Base-by-base conservation (phyloP, 2,797 vertebrate genomes). In the Oreortyx pictus region DNA sequence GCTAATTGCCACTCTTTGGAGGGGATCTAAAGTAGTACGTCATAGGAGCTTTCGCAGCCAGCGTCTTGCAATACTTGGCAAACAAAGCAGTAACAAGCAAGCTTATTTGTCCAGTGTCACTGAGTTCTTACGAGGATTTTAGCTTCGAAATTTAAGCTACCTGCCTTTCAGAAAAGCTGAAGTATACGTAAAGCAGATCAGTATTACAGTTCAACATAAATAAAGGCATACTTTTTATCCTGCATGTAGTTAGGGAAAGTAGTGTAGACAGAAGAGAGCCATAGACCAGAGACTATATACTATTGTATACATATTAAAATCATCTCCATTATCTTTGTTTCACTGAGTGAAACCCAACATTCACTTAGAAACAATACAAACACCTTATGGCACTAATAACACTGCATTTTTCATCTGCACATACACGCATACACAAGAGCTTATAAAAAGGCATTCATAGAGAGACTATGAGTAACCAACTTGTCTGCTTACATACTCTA, bases 391-490 rank as follows among this genome's bases (percentile, higher is more conserved):
- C 16, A 31, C 44, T 52, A 65, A 62, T 1, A 1, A 50, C 41
- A 71, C 39, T 14, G 35, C 18, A 35, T 81, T 91, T 75, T 60
- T 60, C 62, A 66, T 62, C 54, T 33, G 65, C 16, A 33, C 8
- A 71, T 3, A 27, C 12, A 59, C 14, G n/a, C 7, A 71, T 3
- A 25, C 12, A 59, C 10, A 65, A 79, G 8, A 78, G 39, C 14
- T 50, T 56, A 62, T 76, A 70, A 84, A 91, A 82, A 86, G 75
- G 35, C 77, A 43, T 62, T 89, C 74, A 52, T 6, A 64, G 9
- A 71, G 60, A 77, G 73, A 77, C 24, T n/a, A 2, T 8, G 27
- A 31, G 41, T 46, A 57, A 84, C 29, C 47, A 78, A 78, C 78
- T 60, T 33, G 73, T 14, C 27, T 60, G 50, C 35, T 41, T 37